Evolutionary conservation across 1,140 invertebrate genomes (phyloP).

Genomic region (Bombus superbus): DNA sequence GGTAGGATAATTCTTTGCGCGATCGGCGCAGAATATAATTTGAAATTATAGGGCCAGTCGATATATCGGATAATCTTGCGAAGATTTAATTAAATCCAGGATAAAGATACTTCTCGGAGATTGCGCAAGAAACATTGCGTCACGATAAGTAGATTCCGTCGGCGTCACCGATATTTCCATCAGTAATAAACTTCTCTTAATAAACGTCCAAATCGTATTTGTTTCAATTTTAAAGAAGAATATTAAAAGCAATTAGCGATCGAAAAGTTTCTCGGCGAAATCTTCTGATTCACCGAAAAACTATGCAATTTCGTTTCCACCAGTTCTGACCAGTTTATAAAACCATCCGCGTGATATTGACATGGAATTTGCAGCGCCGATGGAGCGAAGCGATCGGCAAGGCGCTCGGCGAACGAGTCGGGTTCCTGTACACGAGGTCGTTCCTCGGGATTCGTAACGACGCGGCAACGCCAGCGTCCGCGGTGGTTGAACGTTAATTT

Average conservation of each 20-base stretch:
- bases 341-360: neutral
- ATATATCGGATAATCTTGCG: neutral
- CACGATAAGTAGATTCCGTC: too few species aligned
- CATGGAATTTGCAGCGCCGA: neutral
- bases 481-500: conserved; percentile 21
- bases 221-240: too few species aligned
- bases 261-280: neutral
- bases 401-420: neutral
- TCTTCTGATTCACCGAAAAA: neutral
- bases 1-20: neutral
- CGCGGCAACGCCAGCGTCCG: neutral
- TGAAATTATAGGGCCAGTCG: neutral
- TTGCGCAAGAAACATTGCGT: too few species aligned
- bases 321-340: too few species aligned
- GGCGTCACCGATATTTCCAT: too few species aligned
- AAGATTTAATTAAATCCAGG: neutral
- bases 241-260: neutral
- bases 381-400: neutral
- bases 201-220: too few species aligned
- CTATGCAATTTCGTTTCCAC: too few species aligned
- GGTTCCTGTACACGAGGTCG: neutral
- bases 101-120: neutral
- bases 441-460: conserved; percentile 21
- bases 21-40: neutral
- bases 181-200: too few species aligned